Conservation (phyloP, 30 jellyfish, hydroid and myxozoan genomes). For the Aurelia coerulea region DNA sequence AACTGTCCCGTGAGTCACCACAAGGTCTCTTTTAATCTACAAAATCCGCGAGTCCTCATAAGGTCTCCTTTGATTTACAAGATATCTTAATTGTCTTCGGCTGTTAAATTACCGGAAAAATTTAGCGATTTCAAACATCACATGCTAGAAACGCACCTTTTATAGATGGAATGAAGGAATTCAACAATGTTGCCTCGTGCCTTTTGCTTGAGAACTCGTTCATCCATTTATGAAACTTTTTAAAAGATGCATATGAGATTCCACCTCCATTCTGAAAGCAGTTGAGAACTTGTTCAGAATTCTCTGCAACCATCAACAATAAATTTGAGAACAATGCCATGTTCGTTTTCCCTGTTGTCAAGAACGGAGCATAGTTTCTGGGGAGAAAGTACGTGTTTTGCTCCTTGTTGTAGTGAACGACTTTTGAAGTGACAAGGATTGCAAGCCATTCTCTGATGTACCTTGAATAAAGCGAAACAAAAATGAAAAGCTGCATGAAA, state of each 20-base stretch:
- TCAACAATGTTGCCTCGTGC: constrained; percentile 12
- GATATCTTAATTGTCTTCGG: too few species aligned
- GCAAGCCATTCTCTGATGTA: constrained; percentile 53
- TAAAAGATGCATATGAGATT: constrained; percentile 14
- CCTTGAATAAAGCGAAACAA: background rate
- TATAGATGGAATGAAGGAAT: constrained; percentile 11
- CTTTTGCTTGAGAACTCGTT: constrained; percentile 20
- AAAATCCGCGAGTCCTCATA: too few species aligned
- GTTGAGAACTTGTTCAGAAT: constrained; percentile 3
- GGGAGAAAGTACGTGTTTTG: constrained; percentile 28
- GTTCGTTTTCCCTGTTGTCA: constrained; percentile 31
- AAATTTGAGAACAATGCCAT: constrained; percentile 17
- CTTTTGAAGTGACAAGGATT: constrained; percentile 27
- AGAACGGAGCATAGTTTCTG: constrained; percentile 22
- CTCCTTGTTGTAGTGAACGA: constrained; percentile 16
- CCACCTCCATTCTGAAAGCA: constrained; percentile 51
- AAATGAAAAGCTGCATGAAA: background rate
- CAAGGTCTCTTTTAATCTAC: too few species aligned
- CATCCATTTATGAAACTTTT: constrained; percentile 18
- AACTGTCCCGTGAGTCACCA: too few species aligned
- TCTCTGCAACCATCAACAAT: constrained; percentile 5
- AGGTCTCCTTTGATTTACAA: too few species aligned
- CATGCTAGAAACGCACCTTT: constrained; percentile 11
- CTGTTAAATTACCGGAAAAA: too few species aligned
- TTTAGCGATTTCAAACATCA: too few species aligned